Percentiles rank a stretch among this genome's conserved stretches.
Conservation (phyloP, 1,140 invertebrate genomes). For the Orchesella cincta region DNA sequence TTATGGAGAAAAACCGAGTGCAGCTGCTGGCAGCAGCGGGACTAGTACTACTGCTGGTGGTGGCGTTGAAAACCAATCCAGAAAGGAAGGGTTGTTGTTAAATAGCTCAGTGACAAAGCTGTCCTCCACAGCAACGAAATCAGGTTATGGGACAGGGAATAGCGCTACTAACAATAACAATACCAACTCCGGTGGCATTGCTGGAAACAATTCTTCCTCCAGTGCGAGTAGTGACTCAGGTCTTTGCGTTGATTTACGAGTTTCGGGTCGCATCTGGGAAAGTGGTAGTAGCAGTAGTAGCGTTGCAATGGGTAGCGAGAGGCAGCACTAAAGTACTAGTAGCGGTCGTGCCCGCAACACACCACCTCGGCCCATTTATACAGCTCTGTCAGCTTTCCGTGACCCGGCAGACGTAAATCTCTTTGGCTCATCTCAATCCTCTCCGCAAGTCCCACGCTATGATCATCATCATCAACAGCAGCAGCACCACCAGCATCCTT, state of each 20-base stretch:
- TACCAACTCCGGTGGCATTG: not conserved
- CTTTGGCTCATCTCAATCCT: conserved; percentile 48
- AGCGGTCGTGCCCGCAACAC: conserved; percentile 22
- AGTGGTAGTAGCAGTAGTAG: conserved; percentile 28
- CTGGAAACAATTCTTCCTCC: not conserved
- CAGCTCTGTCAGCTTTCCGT: conserved; percentile 51
- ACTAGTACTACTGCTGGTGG: not conserved
- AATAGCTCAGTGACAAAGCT: conserved; percentile 30
- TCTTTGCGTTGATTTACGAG: conserved; percentile 51
- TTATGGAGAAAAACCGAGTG: not conserved
- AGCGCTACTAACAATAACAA: not conserved
- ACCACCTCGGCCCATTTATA: conserved; percentile 50
- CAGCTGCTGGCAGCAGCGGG: not conserved
- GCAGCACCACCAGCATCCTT: not conserved
- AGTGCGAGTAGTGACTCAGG: conserved; percentile 32
- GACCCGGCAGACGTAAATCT: conserved; percentile 51
- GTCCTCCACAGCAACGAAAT: conserved; percentile 19
- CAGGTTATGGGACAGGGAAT: conserved; percentile 18
- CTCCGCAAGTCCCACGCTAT: conserved; percentile 36
- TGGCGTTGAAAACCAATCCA: not conserved
- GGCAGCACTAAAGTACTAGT: not conserved
- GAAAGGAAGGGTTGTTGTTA: conserved; percentile 15
- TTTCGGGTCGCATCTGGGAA: conserved; percentile 50
- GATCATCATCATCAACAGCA: conserved; percentile 17
- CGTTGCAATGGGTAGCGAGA: not conserved